Evolutionary conservation across 2,888 invertebrate genomes (phyloP).

Genomic region (Polydrusus pterygomalis): DNA sequence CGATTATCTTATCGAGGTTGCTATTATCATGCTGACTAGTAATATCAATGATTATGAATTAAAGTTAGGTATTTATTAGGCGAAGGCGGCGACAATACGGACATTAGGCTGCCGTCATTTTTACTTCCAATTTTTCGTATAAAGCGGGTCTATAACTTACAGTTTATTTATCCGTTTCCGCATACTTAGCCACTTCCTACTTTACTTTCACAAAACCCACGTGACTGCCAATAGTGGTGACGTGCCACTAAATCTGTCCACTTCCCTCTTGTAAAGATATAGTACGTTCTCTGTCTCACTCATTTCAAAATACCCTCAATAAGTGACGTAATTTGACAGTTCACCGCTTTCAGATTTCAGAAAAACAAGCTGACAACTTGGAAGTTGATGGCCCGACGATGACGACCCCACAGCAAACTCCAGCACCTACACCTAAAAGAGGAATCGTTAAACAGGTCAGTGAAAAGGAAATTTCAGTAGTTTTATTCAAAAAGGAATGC

Average conservation of each 20-base stretch:
- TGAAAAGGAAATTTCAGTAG: background rate
- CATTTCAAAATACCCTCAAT: background rate
- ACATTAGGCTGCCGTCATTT: too few species aligned
- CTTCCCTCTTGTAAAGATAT: background rate
- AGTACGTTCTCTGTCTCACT: background rate
- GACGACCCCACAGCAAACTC: slow-evolving; percentile 69
- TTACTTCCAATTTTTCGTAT: too few species aligned
- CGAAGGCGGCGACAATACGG: too few species aligned
- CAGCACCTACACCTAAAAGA: slow-evolving; percentile 70
- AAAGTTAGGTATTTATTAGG: too few species aligned
- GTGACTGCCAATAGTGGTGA: slow-evolving; percentile 42
- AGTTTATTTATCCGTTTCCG: background rate
- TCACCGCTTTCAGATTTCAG: slow-evolving; percentile 23
- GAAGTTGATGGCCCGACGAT: slow-evolving; percentile 73
- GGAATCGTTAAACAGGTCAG: slow-evolving; percentile 78
- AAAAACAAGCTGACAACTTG: slow-evolving; percentile 45
- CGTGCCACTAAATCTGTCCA: slow-evolving; percentile 29
- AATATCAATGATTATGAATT: too few species aligned
- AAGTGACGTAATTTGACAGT: slow-evolving; percentile 39
- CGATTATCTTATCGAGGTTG: too few species aligned
- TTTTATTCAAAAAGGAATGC: background rate
- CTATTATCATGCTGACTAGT: too few species aligned
- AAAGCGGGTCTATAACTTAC: background rate
- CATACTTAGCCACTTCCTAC: slow-evolving; percentile 8
- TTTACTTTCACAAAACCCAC: slow-evolving; percentile 43